Percentiles rank a stretch among this genome's conserved stretches.
These are phyloP conservation scores for Taenioides sp. DNA, from an alignment of 2,797 vertebrate genomes.

Conservation along the genomic window DNA sequence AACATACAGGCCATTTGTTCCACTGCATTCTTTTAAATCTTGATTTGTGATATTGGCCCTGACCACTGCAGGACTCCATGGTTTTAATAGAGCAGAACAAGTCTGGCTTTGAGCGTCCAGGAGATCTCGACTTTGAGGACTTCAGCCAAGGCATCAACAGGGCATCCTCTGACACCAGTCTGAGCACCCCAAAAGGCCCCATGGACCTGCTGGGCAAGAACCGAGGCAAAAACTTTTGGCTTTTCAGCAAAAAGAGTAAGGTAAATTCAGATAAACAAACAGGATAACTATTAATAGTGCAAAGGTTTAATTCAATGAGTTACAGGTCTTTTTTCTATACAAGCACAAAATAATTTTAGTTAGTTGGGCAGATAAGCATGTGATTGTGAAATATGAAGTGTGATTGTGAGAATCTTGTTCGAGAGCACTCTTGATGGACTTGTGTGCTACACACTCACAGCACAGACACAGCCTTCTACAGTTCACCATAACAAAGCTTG, in stretches of 20 bases:
- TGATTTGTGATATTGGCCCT: constrained; percentile 16
- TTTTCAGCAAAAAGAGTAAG: constrained; percentile 89
- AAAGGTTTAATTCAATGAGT: constrained; percentile 4
- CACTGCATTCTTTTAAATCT: constrained; percentile 20
- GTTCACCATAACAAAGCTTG: constrained; percentile 29
- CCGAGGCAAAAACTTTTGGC: constrained; percentile 85
- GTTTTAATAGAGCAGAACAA: constrained; percentile 88
- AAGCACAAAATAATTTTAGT: not conserved
- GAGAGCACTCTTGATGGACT: constrained; percentile 40
- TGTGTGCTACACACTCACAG: constrained; percentile 34
- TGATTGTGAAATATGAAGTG: constrained; percentile 20
- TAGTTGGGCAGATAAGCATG: constrained; percentile 19
- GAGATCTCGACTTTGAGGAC: constrained; percentile 89
- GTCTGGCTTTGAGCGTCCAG: constrained; percentile 88
- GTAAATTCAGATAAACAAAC: constrained; percentile 61
- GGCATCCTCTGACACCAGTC: constrained; percentile 85
- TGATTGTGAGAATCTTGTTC: constrained; percentile 36
- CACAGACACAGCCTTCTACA: constrained; percentile 29
- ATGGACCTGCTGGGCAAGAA: constrained; percentile 81
- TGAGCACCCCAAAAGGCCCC: constrained; percentile 83
- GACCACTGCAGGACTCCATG: constrained; percentile 80
- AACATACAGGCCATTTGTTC: constrained; percentile 13
- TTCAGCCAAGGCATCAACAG: constrained; percentile 90
- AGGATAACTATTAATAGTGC: not conserved
- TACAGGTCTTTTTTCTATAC: not conserved